Percentiles rank a stretch among this genome's conserved stretches.
phyloP scores from a whole-genome alignment of 2,113 vertebrate genomes.

The Caranx melampygus region DNA sequence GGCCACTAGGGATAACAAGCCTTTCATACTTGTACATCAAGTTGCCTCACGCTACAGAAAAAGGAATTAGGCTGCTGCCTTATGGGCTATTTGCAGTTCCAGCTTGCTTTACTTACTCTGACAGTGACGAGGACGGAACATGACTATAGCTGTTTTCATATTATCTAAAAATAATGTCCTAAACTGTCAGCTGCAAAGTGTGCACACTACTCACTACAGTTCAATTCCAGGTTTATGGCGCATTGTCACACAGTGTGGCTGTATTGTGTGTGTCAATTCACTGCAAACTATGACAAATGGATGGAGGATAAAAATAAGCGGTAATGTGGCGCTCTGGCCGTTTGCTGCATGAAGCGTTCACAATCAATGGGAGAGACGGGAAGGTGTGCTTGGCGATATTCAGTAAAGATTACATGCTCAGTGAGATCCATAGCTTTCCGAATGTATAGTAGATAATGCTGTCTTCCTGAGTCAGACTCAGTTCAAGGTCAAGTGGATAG shows the following conservation, averaged over 20 bases:
- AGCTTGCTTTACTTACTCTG: slow-evolving; percentile 52
- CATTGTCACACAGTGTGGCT: slow-evolving; percentile 1
- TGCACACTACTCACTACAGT: slow-evolving; percentile 6
- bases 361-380: slow-evolving; percentile 46
- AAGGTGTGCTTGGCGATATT: slow-evolving; percentile 10
- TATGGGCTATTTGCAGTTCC: slow-evolving; percentile 63
- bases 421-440: slow-evolving; percentile 1
- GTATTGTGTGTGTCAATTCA: slow-evolving; percentile 11
- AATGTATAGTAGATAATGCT: not conserved
- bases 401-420: slow-evolving; percentile 28
- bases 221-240: slow-evolving; percentile 21
- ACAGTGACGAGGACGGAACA: slow-evolving; percentile 67
- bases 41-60: slow-evolving; percentile 55
- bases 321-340: not conserved
- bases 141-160: slow-evolving; percentile 52
- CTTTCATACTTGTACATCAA: slow-evolving; percentile 60
- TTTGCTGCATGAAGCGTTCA: slow-evolving; percentile 31
- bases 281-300: slow-evolving; percentile 48
- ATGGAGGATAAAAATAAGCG: slow-evolving; percentile 41
- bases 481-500: not conserved
- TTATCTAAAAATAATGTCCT: slow-evolving; percentile 66
- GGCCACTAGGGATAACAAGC: slow-evolving; percentile 64
- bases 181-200: slow-evolving; percentile 33
- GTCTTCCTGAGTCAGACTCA: slow-evolving; percentile 9
- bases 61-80: slow-evolving; percentile 57